phyloP scores from a whole-genome alignment of 2,797 vertebrate genomes.

The Gadopsis marmoratus region DNA sequence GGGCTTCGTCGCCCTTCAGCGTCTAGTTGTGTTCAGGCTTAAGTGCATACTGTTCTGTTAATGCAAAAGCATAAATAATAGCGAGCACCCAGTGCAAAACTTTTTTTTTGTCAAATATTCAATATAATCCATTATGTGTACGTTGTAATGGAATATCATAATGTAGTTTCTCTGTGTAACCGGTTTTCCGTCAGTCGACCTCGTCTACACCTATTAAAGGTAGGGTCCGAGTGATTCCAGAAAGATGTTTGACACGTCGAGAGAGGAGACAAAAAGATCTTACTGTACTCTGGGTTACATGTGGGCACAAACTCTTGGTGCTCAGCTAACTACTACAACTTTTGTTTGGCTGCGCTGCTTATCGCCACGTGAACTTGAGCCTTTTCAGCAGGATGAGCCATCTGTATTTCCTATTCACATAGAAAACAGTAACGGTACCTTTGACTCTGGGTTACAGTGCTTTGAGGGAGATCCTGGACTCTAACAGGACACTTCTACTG shows the following conservation, averaged over 20 bases:
- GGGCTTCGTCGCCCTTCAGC: constrained; percentile 20
- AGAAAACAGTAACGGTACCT: not conserved
- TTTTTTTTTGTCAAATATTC: not conserved
- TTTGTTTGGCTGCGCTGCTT: not conserved
- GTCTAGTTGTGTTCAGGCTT: constrained; percentile 8
- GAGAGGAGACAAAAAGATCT: not conserved
- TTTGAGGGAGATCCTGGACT: constrained; percentile 7
- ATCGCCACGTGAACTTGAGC: not conserved
- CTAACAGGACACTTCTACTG: constrained; percentile 44
- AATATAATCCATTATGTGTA: not conserved
- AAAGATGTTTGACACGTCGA: not conserved
- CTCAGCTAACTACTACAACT: not conserved
- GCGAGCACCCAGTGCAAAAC: not conserved
- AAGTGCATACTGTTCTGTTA: constrained; percentile 1
- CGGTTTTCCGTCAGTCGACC: not conserved
- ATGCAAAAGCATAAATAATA: not conserved
- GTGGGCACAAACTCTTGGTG: not conserved
- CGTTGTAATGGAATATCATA: not conserved
- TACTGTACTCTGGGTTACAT: not conserved
- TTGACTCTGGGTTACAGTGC: not conserved
- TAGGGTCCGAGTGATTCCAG: not conserved
- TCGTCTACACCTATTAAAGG: not conserved
- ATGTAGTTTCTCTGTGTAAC: not conserved
- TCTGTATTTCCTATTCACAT: not conserved
- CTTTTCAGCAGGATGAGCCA: constrained; percentile 7